phyloP scores from a whole-genome alignment of 2,113 vertebrate genomes.

The Coryphaenoides rupestris region DNA sequence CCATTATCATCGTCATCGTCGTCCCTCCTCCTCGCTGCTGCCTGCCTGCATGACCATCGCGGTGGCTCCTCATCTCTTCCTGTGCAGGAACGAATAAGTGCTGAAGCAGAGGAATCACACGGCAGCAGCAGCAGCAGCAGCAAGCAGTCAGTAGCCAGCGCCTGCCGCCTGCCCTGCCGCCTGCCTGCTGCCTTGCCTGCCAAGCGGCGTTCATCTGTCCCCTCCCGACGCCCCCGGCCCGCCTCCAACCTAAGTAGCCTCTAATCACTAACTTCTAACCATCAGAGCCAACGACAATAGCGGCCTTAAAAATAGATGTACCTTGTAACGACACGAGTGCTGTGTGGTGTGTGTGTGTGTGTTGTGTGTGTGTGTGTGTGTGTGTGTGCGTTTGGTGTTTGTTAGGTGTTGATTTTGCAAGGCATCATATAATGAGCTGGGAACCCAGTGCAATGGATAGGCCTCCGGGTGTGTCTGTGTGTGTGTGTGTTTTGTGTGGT shows the following conservation, averaged over 20 bases:
- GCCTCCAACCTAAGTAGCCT: constrained; percentile 31
- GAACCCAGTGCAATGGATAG: constrained; percentile 40
- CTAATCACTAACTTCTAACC: constrained; percentile 40
- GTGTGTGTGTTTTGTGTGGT: too few relatives aligned
- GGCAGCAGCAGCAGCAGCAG: too few relatives aligned
- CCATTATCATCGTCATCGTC: constrained; percentile 55
- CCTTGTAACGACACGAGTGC: constrained; percentile 46
- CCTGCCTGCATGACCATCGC: constrained; percentile 25
- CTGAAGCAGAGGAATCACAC: constrained; percentile 57
- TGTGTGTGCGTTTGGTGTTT: too few relatives aligned
- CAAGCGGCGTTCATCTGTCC: constrained; percentile 18
- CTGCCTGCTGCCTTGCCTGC: too few relatives aligned
- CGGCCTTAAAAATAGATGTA: constrained; percentile 55
- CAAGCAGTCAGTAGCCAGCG: too few relatives aligned
- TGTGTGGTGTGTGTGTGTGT: too few relatives aligned
- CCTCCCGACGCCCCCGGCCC: constrained; percentile 16
- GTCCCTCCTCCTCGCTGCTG: constrained; percentile 16
- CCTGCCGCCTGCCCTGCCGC: too few relatives aligned
- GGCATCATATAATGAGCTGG: constrained; percentile 45
- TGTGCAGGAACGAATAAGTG: too few relatives aligned
- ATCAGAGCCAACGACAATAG: constrained; percentile 21
- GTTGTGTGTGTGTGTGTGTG: too few relatives aligned
- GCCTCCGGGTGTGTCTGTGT: constrained; percentile 34
- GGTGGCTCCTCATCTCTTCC: too few relatives aligned
- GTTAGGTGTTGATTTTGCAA: too few relatives aligned